Percentiles rank a stretch among this genome's conserved stretches.
Conservation (phyloP, 2,113 vertebrate genomes). For the Orthonyx spaldingii region DNA sequence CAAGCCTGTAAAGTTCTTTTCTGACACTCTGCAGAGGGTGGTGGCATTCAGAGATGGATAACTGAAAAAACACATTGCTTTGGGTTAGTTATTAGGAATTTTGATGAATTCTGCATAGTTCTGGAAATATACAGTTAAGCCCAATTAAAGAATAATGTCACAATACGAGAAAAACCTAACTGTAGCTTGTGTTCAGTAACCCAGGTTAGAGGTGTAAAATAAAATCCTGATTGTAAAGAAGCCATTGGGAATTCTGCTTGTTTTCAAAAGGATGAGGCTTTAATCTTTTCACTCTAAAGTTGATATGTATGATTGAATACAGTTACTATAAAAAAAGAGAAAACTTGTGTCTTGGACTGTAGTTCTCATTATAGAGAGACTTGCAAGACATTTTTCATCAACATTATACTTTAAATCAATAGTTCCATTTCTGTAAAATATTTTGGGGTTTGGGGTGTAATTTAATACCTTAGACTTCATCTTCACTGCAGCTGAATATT, state of each 20-base stretch:
- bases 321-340: not conserved
- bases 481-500: not conserved
- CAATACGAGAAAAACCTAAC: not conserved
- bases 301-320: not conserved
- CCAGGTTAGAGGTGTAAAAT: not conserved
- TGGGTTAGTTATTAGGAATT: not conserved
- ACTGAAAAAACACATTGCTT: not conserved
- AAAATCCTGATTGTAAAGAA: not conserved
- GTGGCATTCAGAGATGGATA: not conserved
- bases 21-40: not conserved
- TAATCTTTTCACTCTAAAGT: not conserved
- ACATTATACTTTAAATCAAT: not conserved
- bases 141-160: not conserved
- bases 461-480: not conserved
- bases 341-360: not conserved
- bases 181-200: not conserved
- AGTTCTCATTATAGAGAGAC: not conserved
- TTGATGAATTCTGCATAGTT: not conserved
- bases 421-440: not conserved
- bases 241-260: not conserved
- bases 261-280: not conserved
- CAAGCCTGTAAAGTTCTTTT: not conserved
- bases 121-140: not conserved
- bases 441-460: not conserved
- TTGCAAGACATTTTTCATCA: not conserved